phyloP scores from a whole-genome alignment of 1,140 invertebrate species.

The Mamestra configurata region DNA sequence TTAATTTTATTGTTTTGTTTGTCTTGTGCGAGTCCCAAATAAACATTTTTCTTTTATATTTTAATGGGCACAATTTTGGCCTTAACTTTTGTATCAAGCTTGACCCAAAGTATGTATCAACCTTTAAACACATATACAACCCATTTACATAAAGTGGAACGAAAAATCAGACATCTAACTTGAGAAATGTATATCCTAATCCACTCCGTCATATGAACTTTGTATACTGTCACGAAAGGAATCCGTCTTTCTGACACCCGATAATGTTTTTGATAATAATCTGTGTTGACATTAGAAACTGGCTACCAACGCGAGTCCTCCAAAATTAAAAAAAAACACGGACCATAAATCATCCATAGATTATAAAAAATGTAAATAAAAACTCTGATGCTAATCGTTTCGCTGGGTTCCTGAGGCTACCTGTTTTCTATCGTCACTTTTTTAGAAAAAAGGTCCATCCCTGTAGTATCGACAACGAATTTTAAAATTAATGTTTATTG shows the following conservation, averaged over 20 bases:
- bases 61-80: no score
- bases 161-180: no score
- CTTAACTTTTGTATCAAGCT: no score
- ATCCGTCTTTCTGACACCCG: slow-evolving; percentile 46
- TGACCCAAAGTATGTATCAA: no score
- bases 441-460: neutral
- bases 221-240: slow-evolving; percentile 17
- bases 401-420: slow-evolving; percentile 72
- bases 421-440: slow-evolving; percentile 54
- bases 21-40: no score
- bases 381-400: slow-evolving; percentile 68
- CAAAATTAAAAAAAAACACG: slow-evolving; percentile 61
- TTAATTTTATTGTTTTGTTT: no score
- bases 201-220: slow-evolving; percentile 25
- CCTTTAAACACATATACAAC: no score
- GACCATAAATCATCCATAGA: slow-evolving; percentile 71
- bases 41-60: no score
- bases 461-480: neutral
- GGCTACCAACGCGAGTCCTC: slow-evolving; percentile 58
- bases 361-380: slow-evolving; percentile 65
- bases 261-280: slow-evolving; percentile 55
- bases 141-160: no score
- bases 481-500: neutral
- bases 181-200: neutral
- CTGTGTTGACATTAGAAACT: slow-evolving; percentile 61